Evolutionary conservation across 2,888 invertebrate genomes (phyloP).

Genomic region (Drosophila melanosoma): DNA sequence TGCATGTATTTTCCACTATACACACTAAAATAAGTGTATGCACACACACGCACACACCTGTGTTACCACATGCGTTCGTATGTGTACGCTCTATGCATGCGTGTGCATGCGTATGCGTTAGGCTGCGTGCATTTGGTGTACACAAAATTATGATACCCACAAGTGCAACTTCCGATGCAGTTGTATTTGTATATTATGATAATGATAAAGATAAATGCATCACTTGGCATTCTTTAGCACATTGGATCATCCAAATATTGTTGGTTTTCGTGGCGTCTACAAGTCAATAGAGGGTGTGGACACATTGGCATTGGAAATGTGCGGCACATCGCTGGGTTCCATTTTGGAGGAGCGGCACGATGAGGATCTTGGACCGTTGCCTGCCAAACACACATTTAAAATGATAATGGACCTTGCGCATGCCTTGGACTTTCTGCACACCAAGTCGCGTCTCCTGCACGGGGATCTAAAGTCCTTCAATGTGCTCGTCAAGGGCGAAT

Average conservation of each 20-base stretch:
- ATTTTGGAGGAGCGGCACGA: conserved; percentile 89
- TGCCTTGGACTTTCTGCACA: conserved; percentile 92
- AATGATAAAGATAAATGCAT: not conserved
- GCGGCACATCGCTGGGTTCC: conserved; percentile 90
- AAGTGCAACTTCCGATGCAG: not conserved
- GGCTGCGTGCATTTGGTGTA: conserved; percentile 39
- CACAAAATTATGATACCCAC: conserved; percentile 22
- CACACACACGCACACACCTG: conserved; percentile 24
- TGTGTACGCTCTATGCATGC: conserved; percentile 10
- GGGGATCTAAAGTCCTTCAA: conserved; percentile 95
- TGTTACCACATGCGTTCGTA: not conserved
- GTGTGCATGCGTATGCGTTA: conserved; percentile 37
- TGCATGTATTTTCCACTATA: conserved; percentile 28
- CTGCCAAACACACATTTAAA: conserved; percentile 88
- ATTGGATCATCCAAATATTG: conserved; percentile 92
- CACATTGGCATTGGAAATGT: conserved; percentile 92
- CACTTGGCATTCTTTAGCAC: conserved; percentile 73
- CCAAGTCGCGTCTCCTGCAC: conserved; percentile 89
- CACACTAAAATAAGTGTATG: conserved; percentile 31
- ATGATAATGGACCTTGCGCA: conserved; percentile 89
- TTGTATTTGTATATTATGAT: not conserved
- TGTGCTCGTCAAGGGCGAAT: conserved; percentile 91
- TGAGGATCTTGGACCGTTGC: conserved; percentile 87
- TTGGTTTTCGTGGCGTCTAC: conserved; percentile 89
- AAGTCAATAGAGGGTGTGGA: conserved; percentile 83